These are phyloP conservation scores for Eubucco bourcierii DNA, from an alignment of 2,113 vertebrate species.

Conservation along the genomic window DNA sequence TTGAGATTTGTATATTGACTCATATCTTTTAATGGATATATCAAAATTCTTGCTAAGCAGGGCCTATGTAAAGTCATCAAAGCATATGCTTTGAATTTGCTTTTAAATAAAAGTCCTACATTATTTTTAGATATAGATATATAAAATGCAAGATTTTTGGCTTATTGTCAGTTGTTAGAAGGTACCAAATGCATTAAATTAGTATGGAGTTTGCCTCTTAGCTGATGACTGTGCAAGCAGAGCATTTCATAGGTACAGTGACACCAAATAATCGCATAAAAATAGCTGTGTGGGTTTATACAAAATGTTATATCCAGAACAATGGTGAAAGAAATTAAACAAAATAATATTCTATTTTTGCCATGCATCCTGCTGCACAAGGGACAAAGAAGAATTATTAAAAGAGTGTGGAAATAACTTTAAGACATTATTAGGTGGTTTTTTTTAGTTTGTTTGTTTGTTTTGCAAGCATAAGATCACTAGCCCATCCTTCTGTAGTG, in stretches of 20 bases:
- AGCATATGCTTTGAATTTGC: neutral
- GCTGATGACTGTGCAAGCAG: neutral
- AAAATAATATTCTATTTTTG: neutral
- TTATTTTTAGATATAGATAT: neutral
- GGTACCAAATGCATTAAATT: neutral
- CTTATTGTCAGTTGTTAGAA: neutral
- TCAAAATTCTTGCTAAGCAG: neutral
- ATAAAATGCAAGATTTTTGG: neutral
- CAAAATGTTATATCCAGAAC: conserved; percentile 6
- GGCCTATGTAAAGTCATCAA: neutral
- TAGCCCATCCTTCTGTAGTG: neutral
- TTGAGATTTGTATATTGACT: neutral
- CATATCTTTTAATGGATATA: neutral
- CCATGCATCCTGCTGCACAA: neutral
- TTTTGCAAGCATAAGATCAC: neutral
- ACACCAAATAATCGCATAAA: neutral
- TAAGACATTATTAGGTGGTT: neutral
- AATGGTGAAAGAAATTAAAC: neutral
- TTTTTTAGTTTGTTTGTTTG: no score
- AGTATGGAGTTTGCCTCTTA: neutral
- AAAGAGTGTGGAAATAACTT: neutral
- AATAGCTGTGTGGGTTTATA: neutral
- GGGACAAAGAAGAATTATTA: neutral
- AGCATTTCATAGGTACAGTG: neutral
- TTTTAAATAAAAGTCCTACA: neutral